These are phyloP conservation scores for Bombus pyrosoma DNA, from an alignment of 1,140 invertebrate genomes.

Conservation along the genomic window DNA sequence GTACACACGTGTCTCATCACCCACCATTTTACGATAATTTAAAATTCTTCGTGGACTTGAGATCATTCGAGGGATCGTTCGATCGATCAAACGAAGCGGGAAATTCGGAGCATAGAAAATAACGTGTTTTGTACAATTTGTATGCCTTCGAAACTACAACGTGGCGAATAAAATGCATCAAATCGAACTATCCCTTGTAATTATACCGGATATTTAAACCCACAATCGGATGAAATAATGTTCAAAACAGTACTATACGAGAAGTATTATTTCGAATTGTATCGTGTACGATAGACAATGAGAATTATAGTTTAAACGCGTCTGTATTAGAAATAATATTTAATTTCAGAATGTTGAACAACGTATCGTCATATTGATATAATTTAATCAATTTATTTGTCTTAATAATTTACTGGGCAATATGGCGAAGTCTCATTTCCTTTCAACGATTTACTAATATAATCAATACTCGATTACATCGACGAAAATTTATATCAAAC, in stretches of 20 bases:
- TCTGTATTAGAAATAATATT: not conserved
- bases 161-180: not conserved
- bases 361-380: not conserved
- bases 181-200: not conserved
- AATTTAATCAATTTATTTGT: not conserved
- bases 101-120: not conserved
- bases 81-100: not conserved
- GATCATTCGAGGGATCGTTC: not conserved
- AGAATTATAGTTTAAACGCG: not conserved
- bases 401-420: not conserved
- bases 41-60: not conserved
- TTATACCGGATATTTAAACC: not conserved
- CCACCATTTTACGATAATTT: not conserved
- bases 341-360: not conserved
- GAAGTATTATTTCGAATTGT: not conserved
- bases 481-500: not conserved
- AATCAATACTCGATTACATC: not conserved
- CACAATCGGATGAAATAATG: not conserved
- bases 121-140: not conserved
- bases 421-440: not conserved
- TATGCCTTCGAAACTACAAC: not conserved
- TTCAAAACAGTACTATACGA: not conserved
- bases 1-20: not conserved
- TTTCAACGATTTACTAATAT: not conserved
- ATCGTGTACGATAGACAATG: not conserved